Evolutionary conservation across 2,113 vertebrate species (phyloP), one percentile per base, ranked within the genome.

Genomic region (Brienomyrus brachyistius): DNA sequence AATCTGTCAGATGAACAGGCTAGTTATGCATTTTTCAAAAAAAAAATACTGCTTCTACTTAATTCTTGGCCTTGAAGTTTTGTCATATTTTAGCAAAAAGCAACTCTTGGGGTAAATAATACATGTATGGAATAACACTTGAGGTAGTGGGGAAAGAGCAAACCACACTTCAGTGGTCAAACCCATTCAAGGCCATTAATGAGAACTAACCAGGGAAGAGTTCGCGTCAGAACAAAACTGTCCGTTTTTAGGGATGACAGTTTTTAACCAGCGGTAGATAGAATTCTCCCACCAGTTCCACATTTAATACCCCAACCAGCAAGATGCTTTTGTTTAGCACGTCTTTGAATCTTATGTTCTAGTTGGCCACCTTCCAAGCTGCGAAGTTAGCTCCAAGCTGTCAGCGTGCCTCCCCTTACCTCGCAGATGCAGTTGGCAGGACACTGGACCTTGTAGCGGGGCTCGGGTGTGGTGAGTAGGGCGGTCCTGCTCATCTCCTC

Each of bases 371-470:
- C 31, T 45, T 80, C 27, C 74, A 40, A 6, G 23, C 83, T 35
- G 56, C 54, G 4, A 15, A 48, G 27, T 82, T 9, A 3, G 10
- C 1, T 77, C n/a, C 35, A 35, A 82, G 17, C 19, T 48, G 35
- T 84, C 40, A 35, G 5, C 4, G 13, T 4, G 4, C 31, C 45
- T 3, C 17, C 15, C 10, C 85, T 93, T 86, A 93, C 96, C 91
- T 94, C 95, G 88, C 98, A 99, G 88, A 90, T 27, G 21, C 98
- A 99, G 80, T 91, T 91, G 0, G 0, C 74, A 0, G 98, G 98
- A 91, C 98, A 99, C 91, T 94, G 88, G 91, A 17, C 0, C 66
- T 93, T 92, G 90, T 93, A 2, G 0, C 15, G 82, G 11, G 93
- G 93, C 89, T 90, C 83, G 31, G 1, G 62, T 1, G 0, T 93